A percentile compares a stretch with the other conserved stretches of the same genome.
These are phyloP conservation scores for Sclerurus mexicanus DNA, from an alignment of 2,113 vertebrate genomes.

Conservation along the genomic window DNA sequence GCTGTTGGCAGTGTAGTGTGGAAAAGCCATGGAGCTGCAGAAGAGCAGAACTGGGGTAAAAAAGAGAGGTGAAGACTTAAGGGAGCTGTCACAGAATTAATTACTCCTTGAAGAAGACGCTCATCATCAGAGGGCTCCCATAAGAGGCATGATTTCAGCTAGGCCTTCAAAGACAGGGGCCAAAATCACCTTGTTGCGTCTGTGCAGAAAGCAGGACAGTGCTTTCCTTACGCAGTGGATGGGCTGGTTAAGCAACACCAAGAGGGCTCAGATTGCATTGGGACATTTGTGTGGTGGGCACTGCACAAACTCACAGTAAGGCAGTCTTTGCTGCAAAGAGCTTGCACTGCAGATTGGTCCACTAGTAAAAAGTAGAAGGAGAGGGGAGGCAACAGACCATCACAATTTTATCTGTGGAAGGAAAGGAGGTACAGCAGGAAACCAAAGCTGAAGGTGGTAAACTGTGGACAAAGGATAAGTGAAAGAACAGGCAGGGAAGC, in stretches of 20 bases:
- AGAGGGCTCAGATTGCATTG: background rate
- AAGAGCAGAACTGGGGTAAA: background rate
- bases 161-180: background rate
- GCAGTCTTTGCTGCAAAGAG: background rate
- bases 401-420: background rate
- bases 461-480: background rate
- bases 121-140: background rate
- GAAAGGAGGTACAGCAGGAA: background rate
- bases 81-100: background rate
- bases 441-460: background rate
- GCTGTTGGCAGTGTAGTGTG: background rate
- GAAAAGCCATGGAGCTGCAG: background rate
- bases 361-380: background rate
- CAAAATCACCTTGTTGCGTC: background rate
- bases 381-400: background rate
- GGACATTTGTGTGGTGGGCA: rapidly evolving
- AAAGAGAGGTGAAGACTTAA: background rate
- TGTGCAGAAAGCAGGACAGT: background rate
- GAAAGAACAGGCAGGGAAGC: background rate
- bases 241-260: background rate
- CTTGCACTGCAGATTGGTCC: background rate
- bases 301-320: background rate
- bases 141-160: background rate
- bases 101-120: background rate
- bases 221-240: background rate